Conservation (phyloP, 1,140 invertebrate species). For the Amphibalanus amphitrite region DNA sequence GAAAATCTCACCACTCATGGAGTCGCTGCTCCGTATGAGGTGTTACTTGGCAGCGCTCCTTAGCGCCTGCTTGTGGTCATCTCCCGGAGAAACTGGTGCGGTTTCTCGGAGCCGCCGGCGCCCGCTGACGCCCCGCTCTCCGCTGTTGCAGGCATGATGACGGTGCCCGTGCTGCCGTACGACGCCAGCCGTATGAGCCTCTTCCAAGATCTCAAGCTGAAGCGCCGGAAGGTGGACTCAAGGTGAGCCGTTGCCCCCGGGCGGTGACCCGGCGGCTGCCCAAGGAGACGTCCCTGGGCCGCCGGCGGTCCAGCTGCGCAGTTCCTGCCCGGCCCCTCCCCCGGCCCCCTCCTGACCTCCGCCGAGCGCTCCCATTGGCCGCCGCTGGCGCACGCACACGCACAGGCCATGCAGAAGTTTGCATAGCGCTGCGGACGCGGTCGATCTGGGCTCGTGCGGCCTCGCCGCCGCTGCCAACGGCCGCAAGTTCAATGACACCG, state of each 20-base stretch:
- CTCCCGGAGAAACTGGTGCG: no score
- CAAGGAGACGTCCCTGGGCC: no score
- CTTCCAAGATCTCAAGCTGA: slow-evolving; percentile 94
- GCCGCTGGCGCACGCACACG: not conserved
- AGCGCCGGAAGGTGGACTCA: slow-evolving; percentile 90
- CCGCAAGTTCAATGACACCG: not conserved
- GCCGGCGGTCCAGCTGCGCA: not conserved
- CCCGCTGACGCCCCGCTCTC: not conserved
- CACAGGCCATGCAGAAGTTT: not conserved
- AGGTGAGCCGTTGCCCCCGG: slow-evolving; percentile 32
- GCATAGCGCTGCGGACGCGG: not conserved
- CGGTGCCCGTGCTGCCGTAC: slow-evolving; percentile 82
- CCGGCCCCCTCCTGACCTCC: not conserved
- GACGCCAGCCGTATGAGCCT: slow-evolving; percentile 91
- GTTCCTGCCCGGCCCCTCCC: not conserved
- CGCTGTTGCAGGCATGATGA: slow-evolving; percentile 83
- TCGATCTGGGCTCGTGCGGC: not conserved
- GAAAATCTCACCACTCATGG: no score
- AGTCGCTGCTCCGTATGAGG: no score
- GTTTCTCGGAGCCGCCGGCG: not conserved
- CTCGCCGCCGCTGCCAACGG: not conserved
- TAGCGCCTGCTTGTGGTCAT: no score
- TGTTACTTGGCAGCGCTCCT: no score
- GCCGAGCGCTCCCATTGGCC: not conserved
- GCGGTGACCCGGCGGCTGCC: not conserved